phyloP scores from a whole-genome alignment of 2,113 vertebrate species.

The Meleagris gallopavo region DNA sequence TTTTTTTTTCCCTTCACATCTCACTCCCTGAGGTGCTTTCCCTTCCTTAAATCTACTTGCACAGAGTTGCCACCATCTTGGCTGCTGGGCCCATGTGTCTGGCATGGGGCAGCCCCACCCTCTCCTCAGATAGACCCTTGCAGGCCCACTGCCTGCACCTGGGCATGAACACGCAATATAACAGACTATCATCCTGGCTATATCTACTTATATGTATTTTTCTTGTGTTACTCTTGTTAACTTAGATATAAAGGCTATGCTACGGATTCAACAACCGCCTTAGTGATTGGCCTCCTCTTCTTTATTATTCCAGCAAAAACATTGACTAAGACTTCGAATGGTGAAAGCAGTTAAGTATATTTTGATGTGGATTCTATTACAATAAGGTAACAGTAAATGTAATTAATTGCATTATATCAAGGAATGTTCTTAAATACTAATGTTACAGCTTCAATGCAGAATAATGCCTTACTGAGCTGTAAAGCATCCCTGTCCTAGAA shows the following conservation, averaged over 20 bases:
- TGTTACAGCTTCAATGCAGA: not conserved
- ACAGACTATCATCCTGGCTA: not conserved
- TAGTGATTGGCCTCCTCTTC: conserved; percentile 88
- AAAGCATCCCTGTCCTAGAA: not conserved
- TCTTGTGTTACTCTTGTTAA: not conserved
- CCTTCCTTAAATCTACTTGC: not conserved
- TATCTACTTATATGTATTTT: not conserved
- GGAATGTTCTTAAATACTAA: not conserved
- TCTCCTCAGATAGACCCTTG: not conserved
- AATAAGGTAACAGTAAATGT: not conserved
- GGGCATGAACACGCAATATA: not conserved
- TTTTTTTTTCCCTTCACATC: not conserved
- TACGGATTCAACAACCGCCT: conserved; percentile 89
- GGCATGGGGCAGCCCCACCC: not conserved
- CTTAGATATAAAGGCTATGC: conserved; percentile 81
- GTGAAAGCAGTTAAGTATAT: conserved; percentile 83
- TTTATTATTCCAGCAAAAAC: conserved; percentile 88
- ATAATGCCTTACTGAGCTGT: not conserved
- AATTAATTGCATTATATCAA: not conserved
- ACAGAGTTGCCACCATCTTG: not conserved
- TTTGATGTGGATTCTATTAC: not conserved
- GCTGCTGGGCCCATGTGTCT: not conserved
- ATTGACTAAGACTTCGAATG: conserved; percentile 72
- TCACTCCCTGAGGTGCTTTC: not conserved
- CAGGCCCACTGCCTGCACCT: not conserved